Evolutionary conservation across 2,888 invertebrate genomes (phyloP), one percentile per base, ranked within the genome.

Genomic region (Lumbricus terrestris): DNA sequence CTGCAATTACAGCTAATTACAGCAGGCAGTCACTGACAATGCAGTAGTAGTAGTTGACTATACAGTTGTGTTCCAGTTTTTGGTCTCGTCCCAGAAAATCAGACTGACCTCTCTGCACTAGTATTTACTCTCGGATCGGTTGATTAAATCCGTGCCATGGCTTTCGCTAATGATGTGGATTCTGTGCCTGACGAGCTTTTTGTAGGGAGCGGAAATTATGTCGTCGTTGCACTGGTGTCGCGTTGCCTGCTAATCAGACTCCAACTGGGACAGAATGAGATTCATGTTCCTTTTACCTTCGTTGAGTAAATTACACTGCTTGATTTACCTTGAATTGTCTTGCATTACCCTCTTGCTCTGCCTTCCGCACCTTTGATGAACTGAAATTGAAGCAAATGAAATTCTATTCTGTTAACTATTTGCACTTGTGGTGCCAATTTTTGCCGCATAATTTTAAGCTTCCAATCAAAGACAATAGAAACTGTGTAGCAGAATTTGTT

Each of bases 201-300:
- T 69, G 13, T 69, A n/a, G 11, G n/a, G 15, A 88, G 23, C 38
- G 38, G 35, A 88, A 37, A 88, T 88, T 89, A 40, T 89, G 33
- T 38, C 35, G 33, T 38, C 35, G 29, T 47, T 89, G 29, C 4
- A 90, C 91, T 91, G 91, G 69, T 69, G 29, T 69, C 69, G 16
- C 5, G n/a, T 69, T 69, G 69, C 69, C 29, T n/a, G n/a, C n/a
- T 69, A n/a, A 69, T 69, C 69, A 69, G 69, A 69, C 29, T 69
- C 69, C 69, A 69, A 16, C 69, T 13, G 69, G 29, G 29, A 5
- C 8, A n/a, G 69, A n/a, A 11, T 29, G 29, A n/a, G n/a, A 29
- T 29, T 69, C 69, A 8, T 69, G 69, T 69, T 69, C n/a, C 69
- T 69, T 4, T 69, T 69, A 69, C 69, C 69, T 69, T 69, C n/a